phyloP scores from a whole-genome alignment of 2,113 vertebrate genomes.

The Sorex araneus region DNA sequence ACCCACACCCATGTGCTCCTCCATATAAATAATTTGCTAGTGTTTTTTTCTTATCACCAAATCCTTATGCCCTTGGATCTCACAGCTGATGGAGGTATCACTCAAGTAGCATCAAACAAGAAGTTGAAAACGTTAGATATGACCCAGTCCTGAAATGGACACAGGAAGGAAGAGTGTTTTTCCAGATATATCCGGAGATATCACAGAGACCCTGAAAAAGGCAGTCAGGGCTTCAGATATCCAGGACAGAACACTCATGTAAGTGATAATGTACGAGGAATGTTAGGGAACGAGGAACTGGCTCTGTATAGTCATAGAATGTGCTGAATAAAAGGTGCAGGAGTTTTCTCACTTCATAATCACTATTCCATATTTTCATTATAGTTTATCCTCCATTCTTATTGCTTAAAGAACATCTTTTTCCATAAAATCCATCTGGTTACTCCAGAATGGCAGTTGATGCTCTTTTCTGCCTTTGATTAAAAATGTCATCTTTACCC shows the following conservation, averaged over 20 bases:
- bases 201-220: background rate
- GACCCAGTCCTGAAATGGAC: background rate
- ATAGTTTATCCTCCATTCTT: background rate
- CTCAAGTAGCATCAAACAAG: too few relatives aligned
- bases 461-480: background rate
- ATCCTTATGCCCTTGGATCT: background rate
- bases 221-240: background rate
- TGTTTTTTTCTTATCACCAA: background rate
- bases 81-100: background rate
- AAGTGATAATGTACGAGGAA: background rate
- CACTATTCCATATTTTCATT: background rate
- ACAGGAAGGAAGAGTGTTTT: background rate
- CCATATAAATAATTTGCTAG: background rate
- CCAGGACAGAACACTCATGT: too few relatives aligned
- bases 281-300: too few relatives aligned
- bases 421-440: background rate
- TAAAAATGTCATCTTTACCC: background rate
- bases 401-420: background rate
- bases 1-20: too few relatives aligned
- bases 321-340: accelerated
- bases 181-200: too few relatives aligned
- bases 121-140: too few relatives aligned
- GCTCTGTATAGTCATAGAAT: background rate
- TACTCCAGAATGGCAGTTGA: background rate
- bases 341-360: background rate